These are phyloP conservation scores for Pectinophora gossypiella DNA, from an alignment of 1,140 invertebrate species.

Conservation along the genomic window DNA sequence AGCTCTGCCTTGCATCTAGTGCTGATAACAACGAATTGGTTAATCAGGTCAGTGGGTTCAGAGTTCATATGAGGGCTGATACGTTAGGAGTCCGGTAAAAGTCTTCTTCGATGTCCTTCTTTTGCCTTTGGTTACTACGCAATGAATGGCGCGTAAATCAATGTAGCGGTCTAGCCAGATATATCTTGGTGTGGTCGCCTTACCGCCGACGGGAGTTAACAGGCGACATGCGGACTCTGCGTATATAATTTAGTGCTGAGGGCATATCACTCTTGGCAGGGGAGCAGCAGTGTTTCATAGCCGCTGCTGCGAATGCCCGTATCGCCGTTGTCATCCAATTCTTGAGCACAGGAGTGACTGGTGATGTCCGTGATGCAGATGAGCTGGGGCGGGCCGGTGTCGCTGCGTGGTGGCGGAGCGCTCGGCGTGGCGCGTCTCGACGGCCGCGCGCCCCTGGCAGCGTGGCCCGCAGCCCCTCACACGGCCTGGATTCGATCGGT, in stretches of 20 bases:
- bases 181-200: background rate
- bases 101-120: too few species aligned
- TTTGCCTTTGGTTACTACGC: too few species aligned
- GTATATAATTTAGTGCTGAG: background rate
- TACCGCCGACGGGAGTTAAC: background rate
- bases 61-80: background rate
- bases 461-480: constrained; percentile 12
- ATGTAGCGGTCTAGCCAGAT: too few species aligned
- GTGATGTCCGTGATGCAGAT: constrained; percentile 18
- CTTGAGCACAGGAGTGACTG: constrained; percentile 12
- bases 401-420: constrained; percentile 8
- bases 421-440: constrained; percentile 19
- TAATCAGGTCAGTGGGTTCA: background rate
- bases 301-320: background rate
- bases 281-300: too few species aligned
- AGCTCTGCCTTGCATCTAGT: background rate
- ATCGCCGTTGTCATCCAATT: constrained; percentile 7
- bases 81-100: too few species aligned
- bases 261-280: background rate
- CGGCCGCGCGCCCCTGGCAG: constrained; percentile 4
- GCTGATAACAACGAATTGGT: background rate
- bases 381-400: constrained; percentile 31
- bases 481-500: constrained; percentile 13
- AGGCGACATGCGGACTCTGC: background rate
- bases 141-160: too few species aligned